phyloP scores from a whole-genome alignment of 2,113 vertebrate species.

The Seriola dumerili region DNA sequence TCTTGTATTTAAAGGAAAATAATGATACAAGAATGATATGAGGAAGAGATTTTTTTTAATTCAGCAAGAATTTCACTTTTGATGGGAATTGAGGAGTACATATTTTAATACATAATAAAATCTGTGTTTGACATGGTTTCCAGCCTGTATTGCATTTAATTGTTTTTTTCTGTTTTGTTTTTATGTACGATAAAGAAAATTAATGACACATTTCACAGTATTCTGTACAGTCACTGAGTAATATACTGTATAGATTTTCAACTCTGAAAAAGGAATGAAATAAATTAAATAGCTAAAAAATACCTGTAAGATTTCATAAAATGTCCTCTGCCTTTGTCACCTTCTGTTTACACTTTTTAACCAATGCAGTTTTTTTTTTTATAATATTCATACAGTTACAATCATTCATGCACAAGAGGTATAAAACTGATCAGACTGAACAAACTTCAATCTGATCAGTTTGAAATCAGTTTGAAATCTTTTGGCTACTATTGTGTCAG shows the following conservation, averaged over 20 bases:
- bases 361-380: not conserved
- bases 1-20: constrained; percentile 1
- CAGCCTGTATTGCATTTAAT: not conserved
- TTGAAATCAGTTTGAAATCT: not conserved
- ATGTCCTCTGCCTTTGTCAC: no score
- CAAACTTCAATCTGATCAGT: no score
- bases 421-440: not conserved
- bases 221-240: not conserved
- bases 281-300: not conserved
- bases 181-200: constrained; percentile 3
- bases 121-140: not conserved
- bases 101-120: not conserved
- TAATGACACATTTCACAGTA: constrained; percentile 3
- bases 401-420: not conserved
- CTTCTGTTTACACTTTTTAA: not conserved
- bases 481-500: not conserved
- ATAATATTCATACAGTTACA: not conserved
- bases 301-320: not conserved
- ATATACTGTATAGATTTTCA: not conserved
- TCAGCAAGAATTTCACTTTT: not conserved
- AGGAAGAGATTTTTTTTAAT: not conserved
- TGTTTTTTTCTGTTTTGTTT: not conserved
- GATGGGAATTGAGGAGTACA: not conserved
- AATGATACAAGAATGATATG: not conserved
- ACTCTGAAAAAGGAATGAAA: not conserved